Evolutionary conservation across 2,888 invertebrate species (phyloP).

Genomic region (Scotopteryx bipunctaria): DNA sequence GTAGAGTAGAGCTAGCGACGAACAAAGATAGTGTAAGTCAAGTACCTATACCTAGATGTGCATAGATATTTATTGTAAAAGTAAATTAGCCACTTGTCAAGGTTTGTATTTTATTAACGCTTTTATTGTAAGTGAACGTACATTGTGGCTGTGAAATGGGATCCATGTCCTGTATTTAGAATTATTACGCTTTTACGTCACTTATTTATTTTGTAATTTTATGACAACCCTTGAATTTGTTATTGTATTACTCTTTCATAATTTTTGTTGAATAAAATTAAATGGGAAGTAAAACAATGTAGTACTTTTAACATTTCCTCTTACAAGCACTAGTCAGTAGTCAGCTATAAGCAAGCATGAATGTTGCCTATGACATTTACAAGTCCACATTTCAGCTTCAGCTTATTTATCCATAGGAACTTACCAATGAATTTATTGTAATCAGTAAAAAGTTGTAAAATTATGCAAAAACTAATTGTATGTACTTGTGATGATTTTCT

Average conservation of each 20-base stretch:
- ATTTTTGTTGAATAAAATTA: conserved; percentile 26
- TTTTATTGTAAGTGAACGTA: conserved; percentile 72
- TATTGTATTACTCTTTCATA: conserved; percentile 22
- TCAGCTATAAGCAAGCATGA: conserved; percentile 30
- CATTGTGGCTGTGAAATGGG: conserved; percentile 80
- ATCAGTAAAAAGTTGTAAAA: conserved; percentile 12
- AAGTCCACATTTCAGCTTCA: conserved; percentile 21
- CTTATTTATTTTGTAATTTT: conserved; percentile 67
- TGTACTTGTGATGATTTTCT: conserved; percentile 27
- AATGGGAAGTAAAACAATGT: conserved; percentile 21
- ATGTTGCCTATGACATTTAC: background rate
- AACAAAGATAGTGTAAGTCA: conserved; percentile 61
- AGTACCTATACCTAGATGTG: conserved; percentile 51
- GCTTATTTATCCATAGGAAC: conserved; percentile 16
- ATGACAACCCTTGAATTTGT: conserved; percentile 39
- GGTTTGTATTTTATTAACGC: conserved; percentile 73
- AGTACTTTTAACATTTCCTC: conserved; percentile 24
- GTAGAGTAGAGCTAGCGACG: conserved; percentile 55
- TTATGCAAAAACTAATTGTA: conserved; percentile 8
- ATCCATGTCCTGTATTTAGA: conserved; percentile 67
- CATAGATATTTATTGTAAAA: conserved; percentile 57
- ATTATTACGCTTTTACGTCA: conserved; percentile 74
- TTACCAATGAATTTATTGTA: conserved; percentile 23
- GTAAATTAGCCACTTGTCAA: conserved; percentile 58
- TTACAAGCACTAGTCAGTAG: conserved; percentile 40